Conservation (phyloP, 2,113 vertebrate species). For the Zapus hudsonius region DNA sequence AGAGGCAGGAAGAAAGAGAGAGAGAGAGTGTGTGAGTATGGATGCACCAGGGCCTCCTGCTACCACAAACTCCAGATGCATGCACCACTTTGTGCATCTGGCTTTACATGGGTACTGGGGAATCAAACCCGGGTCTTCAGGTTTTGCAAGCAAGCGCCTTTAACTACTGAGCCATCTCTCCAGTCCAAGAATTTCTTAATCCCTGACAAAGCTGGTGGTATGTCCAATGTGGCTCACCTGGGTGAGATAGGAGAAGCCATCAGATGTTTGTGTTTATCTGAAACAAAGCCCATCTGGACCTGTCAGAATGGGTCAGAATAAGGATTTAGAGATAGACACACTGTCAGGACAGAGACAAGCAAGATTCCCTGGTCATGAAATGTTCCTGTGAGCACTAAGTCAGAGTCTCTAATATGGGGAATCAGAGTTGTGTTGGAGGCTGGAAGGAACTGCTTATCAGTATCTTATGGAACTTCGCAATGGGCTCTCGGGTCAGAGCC, state of each 20-base stretch:
- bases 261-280: not conserved
- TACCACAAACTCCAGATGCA: too few species aligned
- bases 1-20: too few species aligned
- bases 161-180: too few species aligned
- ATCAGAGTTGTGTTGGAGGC: not conserved
- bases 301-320: not conserved
- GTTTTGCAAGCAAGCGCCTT: too few species aligned
- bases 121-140: too few species aligned
- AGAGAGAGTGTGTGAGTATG: too few species aligned
- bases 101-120: too few species aligned
- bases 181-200: too few species aligned
- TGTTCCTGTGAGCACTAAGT: not conserved
- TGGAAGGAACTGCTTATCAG: not conserved
- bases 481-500: not conserved
- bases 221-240: not conserved
- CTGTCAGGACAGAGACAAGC: not conserved
- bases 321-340: not conserved
- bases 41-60: too few species aligned
- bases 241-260: not conserved
- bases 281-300: not conserved
- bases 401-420: not conserved
- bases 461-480: not conserved
- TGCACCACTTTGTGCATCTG: too few species aligned
- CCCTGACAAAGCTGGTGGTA: not conserved
- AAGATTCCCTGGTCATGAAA: not conserved